These are phyloP conservation scores for Scalopus aquaticus DNA, from an alignment of 2,113 vertebrate species.

Conservation along the genomic window DNA sequence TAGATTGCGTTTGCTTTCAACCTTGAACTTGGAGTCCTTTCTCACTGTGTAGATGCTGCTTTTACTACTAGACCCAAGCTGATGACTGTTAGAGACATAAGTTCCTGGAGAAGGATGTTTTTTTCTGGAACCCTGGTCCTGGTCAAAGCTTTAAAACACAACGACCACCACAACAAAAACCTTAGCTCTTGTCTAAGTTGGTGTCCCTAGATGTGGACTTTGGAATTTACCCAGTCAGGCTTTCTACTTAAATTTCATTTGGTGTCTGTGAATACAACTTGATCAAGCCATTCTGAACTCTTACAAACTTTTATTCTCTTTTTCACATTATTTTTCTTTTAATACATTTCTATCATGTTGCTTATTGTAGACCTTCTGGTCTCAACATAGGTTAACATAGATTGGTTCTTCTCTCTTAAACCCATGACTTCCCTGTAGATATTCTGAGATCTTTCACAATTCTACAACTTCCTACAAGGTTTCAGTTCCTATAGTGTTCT, in stretches of 20 bases:
- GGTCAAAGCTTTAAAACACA: not conserved
- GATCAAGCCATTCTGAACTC: not conserved
- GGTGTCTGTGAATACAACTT: not conserved
- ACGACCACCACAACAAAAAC: too few species aligned
- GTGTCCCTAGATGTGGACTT: not conserved
- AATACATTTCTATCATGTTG: not conserved
- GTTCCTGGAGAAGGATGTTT: not conserved
- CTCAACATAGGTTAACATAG: not conserved
- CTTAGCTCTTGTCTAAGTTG: not conserved
- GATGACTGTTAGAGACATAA: not conserved
- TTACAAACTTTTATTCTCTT: not conserved
- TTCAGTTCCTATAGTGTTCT: not conserved
- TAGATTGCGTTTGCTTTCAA: not conserved
- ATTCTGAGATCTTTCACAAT: not conserved
- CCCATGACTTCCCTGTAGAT: not conserved
- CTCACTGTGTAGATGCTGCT: not conserved
- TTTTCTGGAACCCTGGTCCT: not conserved
- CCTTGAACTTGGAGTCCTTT: not conserved
- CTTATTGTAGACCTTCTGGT: not conserved
- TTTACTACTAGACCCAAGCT: too few species aligned
- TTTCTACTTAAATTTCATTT: not conserved
- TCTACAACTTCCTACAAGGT: not conserved
- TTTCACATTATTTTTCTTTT: not conserved
- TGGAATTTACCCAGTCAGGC: not conserved
- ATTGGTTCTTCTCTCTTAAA: not conserved